Evolutionary conservation across 2,888 invertebrate species (phyloP).

Genomic region (Chirona hameri): DNA sequence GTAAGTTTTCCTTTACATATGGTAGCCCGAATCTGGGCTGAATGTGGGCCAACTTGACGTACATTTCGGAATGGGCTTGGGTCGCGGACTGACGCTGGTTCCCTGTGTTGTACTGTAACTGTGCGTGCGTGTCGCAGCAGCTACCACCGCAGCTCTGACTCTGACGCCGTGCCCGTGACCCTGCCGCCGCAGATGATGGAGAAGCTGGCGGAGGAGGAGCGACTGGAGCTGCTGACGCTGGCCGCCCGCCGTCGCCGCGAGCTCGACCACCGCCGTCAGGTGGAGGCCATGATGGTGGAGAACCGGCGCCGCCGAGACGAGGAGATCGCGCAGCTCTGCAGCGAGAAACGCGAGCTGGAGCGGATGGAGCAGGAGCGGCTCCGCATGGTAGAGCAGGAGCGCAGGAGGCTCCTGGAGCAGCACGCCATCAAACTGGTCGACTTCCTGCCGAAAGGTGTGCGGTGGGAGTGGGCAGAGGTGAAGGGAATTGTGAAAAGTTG

Average conservation of each 20-base stretch:
- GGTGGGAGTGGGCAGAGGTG: no score
- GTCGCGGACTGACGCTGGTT: no score
- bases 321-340: constrained; percentile 5
- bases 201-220: constrained; percentile 34
- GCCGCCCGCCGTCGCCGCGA: constrained; percentile 34
- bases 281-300: constrained; percentile 33
- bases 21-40: no score
- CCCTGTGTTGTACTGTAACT: no score
- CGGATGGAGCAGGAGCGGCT: not conserved
- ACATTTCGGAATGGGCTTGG: no score
- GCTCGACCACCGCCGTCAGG: constrained; percentile 34
- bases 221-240: constrained; percentile 33
- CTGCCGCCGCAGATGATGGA: constrained; percentile 30
- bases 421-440: constrained; percentile 13
- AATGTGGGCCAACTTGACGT: no score
- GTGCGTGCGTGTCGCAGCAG: no score
- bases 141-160: no score
- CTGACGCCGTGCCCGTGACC: no score
- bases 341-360: constrained; percentile 25
- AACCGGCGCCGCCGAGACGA: constrained; percentile 26
- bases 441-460: not conserved
- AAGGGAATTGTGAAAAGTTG: no score
- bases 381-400: constrained; percentile 8
- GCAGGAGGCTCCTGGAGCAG: not conserved
- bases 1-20: no score